Evolutionary conservation across 2,113 vertebrate species (phyloP).

Genomic region (Otus sunia): DNA sequence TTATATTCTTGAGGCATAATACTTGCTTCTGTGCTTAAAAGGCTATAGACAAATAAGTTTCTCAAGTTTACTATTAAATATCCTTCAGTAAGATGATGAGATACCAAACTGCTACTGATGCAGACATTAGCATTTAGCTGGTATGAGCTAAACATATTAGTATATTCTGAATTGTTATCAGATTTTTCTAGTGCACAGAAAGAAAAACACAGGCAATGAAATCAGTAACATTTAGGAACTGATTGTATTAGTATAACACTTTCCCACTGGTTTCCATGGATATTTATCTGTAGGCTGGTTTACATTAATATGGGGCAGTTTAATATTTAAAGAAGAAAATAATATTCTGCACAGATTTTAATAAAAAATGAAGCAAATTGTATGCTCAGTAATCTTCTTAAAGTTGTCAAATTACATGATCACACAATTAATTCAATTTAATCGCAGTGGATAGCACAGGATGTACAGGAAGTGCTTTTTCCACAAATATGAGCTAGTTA

Average conservation of each 20-base stretch:
- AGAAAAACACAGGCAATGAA: background rate
- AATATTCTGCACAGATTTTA: background rate
- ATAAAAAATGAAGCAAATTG: background rate
- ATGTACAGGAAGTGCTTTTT: background rate
- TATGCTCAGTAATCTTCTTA: background rate
- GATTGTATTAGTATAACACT: constrained; percentile 10
- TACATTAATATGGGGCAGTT: background rate
- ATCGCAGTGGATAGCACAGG: background rate
- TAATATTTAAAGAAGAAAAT: background rate
- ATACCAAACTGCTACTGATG: background rate
- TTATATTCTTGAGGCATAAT: background rate
- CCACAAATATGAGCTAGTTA: background rate
- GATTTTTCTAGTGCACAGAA: background rate
- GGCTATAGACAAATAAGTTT: background rate
- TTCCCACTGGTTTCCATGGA: constrained; percentile 20
- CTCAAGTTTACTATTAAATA: background rate
- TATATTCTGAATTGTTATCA: background rate
- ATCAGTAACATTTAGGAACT: background rate
- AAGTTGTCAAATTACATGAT: background rate
- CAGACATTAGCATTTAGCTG: background rate
- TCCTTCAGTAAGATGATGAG: background rate
- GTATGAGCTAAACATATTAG: background rate
- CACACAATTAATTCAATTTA: background rate
- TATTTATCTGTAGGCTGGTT: constrained; percentile 11
- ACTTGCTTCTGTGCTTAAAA: background rate